Percentiles rank a stretch among this genome's conserved stretches.
phyloP scores from a whole-genome alignment of 2,888 invertebrate species.

The Ptilodon capucinus region DNA sequence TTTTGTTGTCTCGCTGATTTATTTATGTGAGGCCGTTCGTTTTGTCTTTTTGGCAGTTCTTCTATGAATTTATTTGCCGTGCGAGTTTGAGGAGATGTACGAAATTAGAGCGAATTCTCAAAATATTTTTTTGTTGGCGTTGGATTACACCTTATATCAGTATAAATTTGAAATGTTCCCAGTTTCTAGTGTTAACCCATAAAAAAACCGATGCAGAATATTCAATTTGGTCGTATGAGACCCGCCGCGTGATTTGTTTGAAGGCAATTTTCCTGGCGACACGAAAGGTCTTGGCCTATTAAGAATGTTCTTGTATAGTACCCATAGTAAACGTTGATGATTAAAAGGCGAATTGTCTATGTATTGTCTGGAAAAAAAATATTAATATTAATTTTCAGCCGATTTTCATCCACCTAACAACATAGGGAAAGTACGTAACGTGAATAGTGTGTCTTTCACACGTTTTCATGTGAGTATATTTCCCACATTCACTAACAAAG shows the following conservation, averaged over 20 bases:
- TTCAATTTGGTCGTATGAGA: slow-evolving; percentile 14
- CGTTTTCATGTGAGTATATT: not conserved
- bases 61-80: not conserved
- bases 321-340: no score
- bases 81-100: no score
- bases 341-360: no score
- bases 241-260: slow-evolving; percentile 18
- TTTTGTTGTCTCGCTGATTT: slow-evolving; percentile 32
- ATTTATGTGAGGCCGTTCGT: slow-evolving; percentile 14
- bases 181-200: no score
- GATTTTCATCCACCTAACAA: not conserved
- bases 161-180: slow-evolving; percentile 1
- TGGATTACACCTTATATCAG: no score
- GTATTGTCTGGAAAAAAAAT: no score
- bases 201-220: slow-evolving; percentile 14
- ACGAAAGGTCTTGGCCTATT: slow-evolving; percentile 7
- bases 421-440: not conserved
- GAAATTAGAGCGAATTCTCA: no score
- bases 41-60: slow-evolving; percentile 3
- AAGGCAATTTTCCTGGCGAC: slow-evolving; percentile 13
- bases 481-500: not conserved
- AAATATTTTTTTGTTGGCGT: no score
- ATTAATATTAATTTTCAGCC: no score
- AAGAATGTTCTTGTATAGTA: not conserved
- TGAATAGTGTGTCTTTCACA: not conserved